Conservation (phyloP, 2,797 vertebrate genomes). For the Cyclura pinguis region DNA sequence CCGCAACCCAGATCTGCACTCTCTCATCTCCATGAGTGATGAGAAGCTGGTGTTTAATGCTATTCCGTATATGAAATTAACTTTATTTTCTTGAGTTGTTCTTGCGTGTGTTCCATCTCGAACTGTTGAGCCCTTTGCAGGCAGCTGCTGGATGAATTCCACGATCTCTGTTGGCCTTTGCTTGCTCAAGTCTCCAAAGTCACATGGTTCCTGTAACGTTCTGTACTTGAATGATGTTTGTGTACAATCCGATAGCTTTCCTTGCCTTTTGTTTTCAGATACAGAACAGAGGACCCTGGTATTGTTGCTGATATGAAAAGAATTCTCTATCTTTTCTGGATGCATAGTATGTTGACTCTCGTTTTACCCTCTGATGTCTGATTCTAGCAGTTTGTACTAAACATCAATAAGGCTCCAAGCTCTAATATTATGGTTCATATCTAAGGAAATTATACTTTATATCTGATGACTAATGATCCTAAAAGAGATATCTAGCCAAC, state of each 20-base stretch:
- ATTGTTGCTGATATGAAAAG: conserved; percentile 16
- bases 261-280: conserved; percentile 33
- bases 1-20: conserved; percentile 8
- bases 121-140: neutral
- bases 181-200: neutral
- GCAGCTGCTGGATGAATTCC: conserved; percentile 23
- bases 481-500: neutral
- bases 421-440: neutral
- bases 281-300: conserved; percentile 6
- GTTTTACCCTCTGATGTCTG: conserved; percentile 5
- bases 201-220: conserved; percentile 29
- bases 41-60: conserved; percentile 8
- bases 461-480: neutral
- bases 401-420: neutral
- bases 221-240: conserved; percentile 40
- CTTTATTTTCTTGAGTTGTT: neutral
- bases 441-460: neutral
- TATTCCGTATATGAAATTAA: conserved; percentile 18
- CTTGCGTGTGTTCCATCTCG: neutral
- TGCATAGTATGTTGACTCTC: no score
- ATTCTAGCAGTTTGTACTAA: neutral
- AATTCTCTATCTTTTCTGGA: neutral
- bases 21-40: neutral
- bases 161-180: neutral
- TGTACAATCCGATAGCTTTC: conserved; percentile 3